Evolutionary conservation across 2,797 vertebrate genomes (phyloP).

Genomic region (Threskiornis aethiopicus): DNA sequence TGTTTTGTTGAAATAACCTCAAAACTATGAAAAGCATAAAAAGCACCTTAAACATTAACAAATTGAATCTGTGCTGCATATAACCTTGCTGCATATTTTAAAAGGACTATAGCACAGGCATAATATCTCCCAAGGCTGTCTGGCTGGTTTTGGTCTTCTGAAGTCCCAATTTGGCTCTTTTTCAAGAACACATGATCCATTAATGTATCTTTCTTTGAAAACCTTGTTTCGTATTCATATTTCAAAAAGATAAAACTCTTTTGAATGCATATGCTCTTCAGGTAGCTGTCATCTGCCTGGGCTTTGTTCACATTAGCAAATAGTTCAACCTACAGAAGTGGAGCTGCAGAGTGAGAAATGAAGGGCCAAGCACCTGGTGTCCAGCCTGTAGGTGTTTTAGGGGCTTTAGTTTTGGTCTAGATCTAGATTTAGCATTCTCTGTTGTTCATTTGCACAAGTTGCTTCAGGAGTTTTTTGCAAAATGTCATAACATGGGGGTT

Average conservation of each 20-base stretch:
- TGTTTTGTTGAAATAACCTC: background rate
- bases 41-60: background rate
- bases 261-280: background rate
- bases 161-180: background rate
- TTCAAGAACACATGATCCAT: accelerated
- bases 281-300: background rate
- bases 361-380: background rate
- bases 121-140: background rate
- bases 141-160: background rate
- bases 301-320: background rate
- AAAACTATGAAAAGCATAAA: background rate
- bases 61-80: no score
- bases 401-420: background rate
- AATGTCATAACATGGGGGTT: background rate
- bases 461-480: background rate
- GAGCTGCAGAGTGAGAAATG: background rate
- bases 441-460: background rate
- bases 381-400: background rate
- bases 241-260: background rate
- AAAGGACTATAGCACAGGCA: background rate
- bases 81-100: background rate
- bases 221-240: background rate
- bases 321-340: background rate
- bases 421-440: background rate
- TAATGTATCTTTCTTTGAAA: background rate